phyloP scores from a whole-genome alignment of 2,113 vertebrate species.

The Tetrao urogallus region DNA sequence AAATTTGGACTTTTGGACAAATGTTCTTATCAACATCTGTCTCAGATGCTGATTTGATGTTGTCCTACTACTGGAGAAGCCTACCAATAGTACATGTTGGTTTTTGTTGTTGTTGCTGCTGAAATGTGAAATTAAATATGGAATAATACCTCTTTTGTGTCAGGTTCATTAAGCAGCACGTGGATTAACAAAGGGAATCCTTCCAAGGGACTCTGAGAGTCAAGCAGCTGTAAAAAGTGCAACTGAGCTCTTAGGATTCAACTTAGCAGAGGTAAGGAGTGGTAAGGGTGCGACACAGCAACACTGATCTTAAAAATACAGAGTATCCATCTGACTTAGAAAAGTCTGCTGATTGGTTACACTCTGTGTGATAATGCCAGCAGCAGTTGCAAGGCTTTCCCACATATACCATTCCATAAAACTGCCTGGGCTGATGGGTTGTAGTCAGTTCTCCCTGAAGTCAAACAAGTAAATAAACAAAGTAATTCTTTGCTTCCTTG shows the following conservation, averaged over 20 bases:
- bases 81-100: background rate
- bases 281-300: background rate
- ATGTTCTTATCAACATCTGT: background rate
- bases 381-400: background rate
- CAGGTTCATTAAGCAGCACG: rapidly evolving
- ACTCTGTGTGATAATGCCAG: background rate
- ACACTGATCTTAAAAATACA: background rate
- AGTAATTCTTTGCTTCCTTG: background rate
- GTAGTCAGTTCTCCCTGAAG: background rate
- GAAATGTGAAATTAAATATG: background rate
- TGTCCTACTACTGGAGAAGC: background rate
- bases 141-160: background rate
- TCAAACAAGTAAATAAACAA: background rate
- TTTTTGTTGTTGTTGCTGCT: background rate
- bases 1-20: background rate
- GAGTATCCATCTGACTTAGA: background rate
- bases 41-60: background rate
- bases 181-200: background rate
- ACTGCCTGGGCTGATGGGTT: background rate
- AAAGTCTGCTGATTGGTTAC: background rate
- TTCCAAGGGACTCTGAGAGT: background rate
- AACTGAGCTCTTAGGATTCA: background rate
- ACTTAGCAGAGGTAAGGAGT: background rate
- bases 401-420: background rate
- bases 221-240: background rate